phyloP scores from a whole-genome alignment of 2,797 vertebrate species.

The Petrocephalus sullivani region DNA sequence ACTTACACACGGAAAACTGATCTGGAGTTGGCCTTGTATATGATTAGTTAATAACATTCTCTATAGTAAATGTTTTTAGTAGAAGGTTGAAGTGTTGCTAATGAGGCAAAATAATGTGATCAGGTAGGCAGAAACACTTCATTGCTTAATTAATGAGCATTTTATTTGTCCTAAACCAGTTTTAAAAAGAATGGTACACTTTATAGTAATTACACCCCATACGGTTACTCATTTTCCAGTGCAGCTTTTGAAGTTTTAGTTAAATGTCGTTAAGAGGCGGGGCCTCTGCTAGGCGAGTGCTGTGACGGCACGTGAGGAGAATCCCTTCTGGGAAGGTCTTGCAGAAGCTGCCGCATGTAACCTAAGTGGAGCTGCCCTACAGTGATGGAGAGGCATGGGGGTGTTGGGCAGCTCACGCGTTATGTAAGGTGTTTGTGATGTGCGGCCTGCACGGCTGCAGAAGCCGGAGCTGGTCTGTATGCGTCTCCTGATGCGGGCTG shows the following conservation, averaged over 20 bases:
- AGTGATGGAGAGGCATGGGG: neutral
- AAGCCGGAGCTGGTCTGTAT: neutral
- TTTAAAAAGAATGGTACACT: neutral
- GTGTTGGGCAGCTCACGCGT: neutral
- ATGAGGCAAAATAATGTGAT: neutral
- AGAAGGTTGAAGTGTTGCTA: neutral
- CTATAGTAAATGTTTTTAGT: neutral
- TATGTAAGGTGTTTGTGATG: neutral
- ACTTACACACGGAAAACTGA: neutral
- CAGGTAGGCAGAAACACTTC: neutral
- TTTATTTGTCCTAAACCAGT: neutral
- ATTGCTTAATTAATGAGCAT: neutral
- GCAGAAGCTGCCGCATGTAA: neutral
- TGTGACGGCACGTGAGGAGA: neutral
- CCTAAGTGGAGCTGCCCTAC: neutral
- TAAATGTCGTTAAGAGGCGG: neutral
- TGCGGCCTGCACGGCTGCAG: neutral
- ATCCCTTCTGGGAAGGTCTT: neutral
- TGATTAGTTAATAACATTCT: neutral
- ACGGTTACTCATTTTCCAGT: neutral
- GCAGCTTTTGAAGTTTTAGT: neutral
- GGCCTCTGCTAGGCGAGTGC: neutral
- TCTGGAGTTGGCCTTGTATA: neutral
- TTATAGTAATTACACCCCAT: neutral
- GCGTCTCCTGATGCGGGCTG: neutral